phyloP scores from a whole-genome alignment of 2,797 vertebrate species.

The Lateolabrax maculatus region DNA sequence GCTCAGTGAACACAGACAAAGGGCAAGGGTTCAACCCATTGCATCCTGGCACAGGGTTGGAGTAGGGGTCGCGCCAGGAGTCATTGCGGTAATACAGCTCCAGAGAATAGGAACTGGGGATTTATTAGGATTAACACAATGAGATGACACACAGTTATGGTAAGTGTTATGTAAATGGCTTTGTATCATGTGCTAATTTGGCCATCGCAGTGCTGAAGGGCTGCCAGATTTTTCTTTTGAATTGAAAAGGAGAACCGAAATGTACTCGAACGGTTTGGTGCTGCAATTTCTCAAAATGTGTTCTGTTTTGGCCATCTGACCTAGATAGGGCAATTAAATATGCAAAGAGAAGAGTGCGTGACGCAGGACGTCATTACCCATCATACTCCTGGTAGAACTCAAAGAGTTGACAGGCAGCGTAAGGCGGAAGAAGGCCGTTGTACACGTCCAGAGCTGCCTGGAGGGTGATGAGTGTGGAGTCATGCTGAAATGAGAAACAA shows the following conservation, averaged over 20 bases:
- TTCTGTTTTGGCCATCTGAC: constrained; percentile 45
- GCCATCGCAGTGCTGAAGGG: constrained; percentile 35
- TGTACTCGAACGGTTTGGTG: constrained; percentile 18
- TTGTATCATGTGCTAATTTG: constrained; percentile 59
- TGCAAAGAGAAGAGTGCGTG: constrained; percentile 43
- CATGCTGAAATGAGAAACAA: constrained; percentile 84
- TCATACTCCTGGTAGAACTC: constrained; percentile 89
- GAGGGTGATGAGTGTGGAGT: constrained; percentile 91
- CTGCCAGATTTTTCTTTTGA: constrained; percentile 41
- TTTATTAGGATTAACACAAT: constrained; percentile 58
- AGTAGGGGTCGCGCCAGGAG: constrained; percentile 83
- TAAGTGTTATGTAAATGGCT: constrained; percentile 43
- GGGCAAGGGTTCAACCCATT: constrained; percentile 85
- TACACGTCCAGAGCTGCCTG: constrained; percentile 91
- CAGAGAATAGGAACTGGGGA: constrained; percentile 86
- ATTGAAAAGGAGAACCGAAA: constrained; percentile 36
- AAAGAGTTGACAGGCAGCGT: constrained; percentile 91
- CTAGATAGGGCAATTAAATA: constrained; percentile 63
- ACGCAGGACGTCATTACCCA: constrained; percentile 78
- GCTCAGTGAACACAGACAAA: constrained; percentile 84
- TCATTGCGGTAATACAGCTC: constrained; percentile 92
- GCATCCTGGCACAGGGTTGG: constrained; percentile 88
- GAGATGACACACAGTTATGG: constrained; percentile 52
- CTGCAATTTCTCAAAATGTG: constrained; percentile 38
- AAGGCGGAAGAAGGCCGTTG: constrained; percentile 90